phyloP scores from a whole-genome alignment of 92 coral and sea anemone species.

The Porites cylindrica region DNA sequence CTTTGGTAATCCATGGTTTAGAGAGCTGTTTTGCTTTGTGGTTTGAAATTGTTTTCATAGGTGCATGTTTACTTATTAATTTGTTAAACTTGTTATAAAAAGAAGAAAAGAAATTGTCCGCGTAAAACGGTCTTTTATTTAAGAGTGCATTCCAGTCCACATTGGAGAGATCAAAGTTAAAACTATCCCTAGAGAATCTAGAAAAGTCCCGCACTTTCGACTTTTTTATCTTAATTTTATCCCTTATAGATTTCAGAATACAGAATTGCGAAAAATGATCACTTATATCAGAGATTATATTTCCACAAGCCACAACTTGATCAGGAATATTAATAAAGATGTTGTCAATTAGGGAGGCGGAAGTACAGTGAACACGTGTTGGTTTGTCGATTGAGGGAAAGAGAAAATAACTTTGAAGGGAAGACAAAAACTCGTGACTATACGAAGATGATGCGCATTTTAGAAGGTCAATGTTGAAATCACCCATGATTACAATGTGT shows the following conservation, averaged over 20 bases:
- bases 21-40: too few relatives aligned
- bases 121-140: background rate
- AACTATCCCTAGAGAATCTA: background rate
- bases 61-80: too few relatives aligned
- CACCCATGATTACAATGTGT: too few relatives aligned
- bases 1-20: too few relatives aligned
- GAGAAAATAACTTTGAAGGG: conserved; percentile 23
- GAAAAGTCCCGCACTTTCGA: conserved; percentile 19
- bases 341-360: conserved; percentile 1
- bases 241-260: conserved; percentile 15
- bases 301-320: background rate
- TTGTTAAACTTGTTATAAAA: too few relatives aligned
- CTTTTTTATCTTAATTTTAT: conserved; percentile 6
- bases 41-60: too few relatives aligned
- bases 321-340: background rate
- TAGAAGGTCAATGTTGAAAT: too few relatives aligned
- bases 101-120: too few relatives aligned
- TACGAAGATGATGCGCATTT: too few relatives aligned
- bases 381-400: conserved; percentile 36
- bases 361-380: conserved; percentile 21
- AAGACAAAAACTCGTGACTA: background rate
- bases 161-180: background rate
- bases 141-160: conserved; percentile 23
- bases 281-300: background rate
- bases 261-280: background rate